Evolutionary conservation across 2,113 vertebrate genomes (phyloP).

Genomic region (Hemicordylus capensis): DNA sequence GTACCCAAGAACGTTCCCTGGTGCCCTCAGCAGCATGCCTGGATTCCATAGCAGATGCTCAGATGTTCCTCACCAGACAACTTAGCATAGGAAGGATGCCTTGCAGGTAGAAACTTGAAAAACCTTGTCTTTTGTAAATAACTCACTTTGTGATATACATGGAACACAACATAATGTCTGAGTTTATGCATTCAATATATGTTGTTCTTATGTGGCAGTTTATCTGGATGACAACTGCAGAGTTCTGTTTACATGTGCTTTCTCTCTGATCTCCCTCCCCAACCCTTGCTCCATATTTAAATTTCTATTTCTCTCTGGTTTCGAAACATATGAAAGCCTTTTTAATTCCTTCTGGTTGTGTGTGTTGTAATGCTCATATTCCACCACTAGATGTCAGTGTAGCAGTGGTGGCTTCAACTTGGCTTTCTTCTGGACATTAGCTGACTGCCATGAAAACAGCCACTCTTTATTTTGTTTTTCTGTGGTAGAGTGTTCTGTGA

Average conservation of each 20-base stretch:
- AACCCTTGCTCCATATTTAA: not conserved
- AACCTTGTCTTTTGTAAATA: constrained; percentile 36
- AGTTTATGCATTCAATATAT: not conserved
- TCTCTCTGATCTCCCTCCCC: not conserved
- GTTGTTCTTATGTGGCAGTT: not conserved
- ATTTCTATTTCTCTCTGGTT: not conserved
- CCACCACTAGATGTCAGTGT: not conserved
- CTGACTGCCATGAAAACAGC: not conserved
- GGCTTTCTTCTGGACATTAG: not conserved
- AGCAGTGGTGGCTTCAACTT: not conserved
- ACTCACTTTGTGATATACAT: constrained; percentile 17
- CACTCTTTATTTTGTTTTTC: not conserved
- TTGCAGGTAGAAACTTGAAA: not conserved
- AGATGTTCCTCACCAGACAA: not conserved
- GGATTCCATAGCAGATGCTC: not conserved
- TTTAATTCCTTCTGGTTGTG: not conserved
- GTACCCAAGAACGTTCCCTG: not conserved
- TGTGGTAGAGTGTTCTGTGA: too few species aligned
- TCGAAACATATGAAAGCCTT: not conserved
- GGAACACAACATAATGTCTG: not conserved
- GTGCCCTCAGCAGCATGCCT: not conserved
- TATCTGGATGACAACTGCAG: not conserved
- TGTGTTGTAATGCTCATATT: not conserved
- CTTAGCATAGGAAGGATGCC: not conserved
- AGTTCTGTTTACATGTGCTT: not conserved